phyloP scores from a whole-genome alignment of 2,113 vertebrate genomes.

The Scophthalmus maximus region DNA sequence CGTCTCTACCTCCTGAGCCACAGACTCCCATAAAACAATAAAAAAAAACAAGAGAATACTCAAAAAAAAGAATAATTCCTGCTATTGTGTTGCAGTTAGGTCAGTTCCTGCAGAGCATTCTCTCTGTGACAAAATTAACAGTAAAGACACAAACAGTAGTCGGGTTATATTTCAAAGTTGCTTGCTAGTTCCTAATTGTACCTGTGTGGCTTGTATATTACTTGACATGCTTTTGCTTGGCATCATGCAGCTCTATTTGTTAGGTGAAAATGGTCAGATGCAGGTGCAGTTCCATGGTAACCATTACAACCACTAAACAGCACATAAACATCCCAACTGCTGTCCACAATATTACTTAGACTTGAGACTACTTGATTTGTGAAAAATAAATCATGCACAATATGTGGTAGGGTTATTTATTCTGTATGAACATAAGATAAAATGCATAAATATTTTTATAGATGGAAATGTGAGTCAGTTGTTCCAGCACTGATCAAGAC shows the following conservation, averaged over 20 bases:
- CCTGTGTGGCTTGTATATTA: slow-evolving; percentile 11
- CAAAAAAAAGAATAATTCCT: too few relatives aligned
- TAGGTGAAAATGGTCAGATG: slow-evolving; percentile 28
- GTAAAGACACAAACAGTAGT: slow-evolving; percentile 23
- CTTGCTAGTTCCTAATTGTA: slow-evolving; percentile 44
- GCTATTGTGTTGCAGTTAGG: too few relatives aligned
- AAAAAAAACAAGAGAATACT: too few relatives aligned
- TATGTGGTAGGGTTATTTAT: too few relatives aligned
- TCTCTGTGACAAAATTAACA: neutral
- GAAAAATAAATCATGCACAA: too few relatives aligned
- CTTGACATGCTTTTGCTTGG: slow-evolving; percentile 9
- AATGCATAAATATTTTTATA: too few relatives aligned
- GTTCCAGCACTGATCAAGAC: neutral
- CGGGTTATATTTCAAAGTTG: slow-evolving; percentile 1
- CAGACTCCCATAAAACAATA: too few relatives aligned
- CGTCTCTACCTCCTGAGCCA: too few relatives aligned
- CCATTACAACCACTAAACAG: neutral
- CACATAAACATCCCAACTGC: neutral
- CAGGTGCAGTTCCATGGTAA: slow-evolving; percentile 37
- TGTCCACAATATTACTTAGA: too few relatives aligned
- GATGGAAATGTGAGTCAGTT: neutral
- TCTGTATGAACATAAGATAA: too few relatives aligned
- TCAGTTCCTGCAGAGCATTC: neutral
- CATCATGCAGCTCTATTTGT: slow-evolving; percentile 40
- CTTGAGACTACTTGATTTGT: too few relatives aligned